Evolutionary conservation across 2,113 vertebrate species (phyloP).

Genomic region (Oncorhynchus keta): DNA sequence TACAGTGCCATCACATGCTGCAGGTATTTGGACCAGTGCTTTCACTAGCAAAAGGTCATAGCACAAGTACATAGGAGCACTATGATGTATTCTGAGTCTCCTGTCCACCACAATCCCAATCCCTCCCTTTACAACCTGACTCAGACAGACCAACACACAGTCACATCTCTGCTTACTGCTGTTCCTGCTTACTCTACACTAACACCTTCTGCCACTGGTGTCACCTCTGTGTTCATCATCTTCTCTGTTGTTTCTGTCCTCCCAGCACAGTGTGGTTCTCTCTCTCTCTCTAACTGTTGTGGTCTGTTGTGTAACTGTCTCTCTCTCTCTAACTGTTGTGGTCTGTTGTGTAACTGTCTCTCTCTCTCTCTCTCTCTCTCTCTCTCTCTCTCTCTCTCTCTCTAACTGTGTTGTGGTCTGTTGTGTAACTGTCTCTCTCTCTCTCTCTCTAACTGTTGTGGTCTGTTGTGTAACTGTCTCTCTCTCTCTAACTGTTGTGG

Average conservation of each 20-base stretch:
- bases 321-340: too few species aligned
- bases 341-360: too few species aligned
- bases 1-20: too few species aligned
- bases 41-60: neutral
- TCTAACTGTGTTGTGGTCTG: too few species aligned
- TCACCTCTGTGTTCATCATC: conserved; percentile 39
- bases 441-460: too few species aligned
- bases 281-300: too few species aligned
- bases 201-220: conserved; percentile 6
- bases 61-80: neutral
- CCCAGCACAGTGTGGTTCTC: too few species aligned
- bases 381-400: neutral
- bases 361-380: neutral
- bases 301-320: neutral
- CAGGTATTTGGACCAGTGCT: neutral
- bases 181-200: conserved; percentile 9
- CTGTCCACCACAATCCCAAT: neutral
- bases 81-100: neutral
- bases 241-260: neutral
- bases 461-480: too few species aligned
- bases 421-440: too few species aligned
- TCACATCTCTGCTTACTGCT: neutral
- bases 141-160: neutral
- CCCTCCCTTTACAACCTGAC: neutral
- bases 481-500: too few species aligned